Evolutionary conservation across 2,888 invertebrate species (phyloP).

Genomic region (Scaptodrosophila latifasciaeformis): DNA sequence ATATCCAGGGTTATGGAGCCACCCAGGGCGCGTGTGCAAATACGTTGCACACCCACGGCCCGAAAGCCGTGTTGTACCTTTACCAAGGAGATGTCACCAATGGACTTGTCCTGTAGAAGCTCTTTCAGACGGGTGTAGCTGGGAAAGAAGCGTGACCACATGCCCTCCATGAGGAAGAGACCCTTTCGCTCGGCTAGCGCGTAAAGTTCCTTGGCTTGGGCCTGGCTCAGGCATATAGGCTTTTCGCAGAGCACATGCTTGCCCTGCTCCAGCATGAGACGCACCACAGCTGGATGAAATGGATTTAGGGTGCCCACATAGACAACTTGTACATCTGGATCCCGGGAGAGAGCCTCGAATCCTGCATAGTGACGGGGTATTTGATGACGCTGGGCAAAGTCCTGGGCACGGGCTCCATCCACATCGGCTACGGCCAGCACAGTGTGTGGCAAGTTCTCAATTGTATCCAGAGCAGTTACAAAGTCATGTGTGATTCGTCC

Average conservation of each 20-base stretch:
- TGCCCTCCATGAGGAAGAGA: slow-evolving; percentile 89
- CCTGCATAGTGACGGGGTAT: slow-evolving; percentile 84
- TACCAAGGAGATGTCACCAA: slow-evolving; percentile 84
- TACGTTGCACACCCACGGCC: slow-evolving; percentile 38
- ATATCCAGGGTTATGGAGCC: slow-evolving; percentile 87
- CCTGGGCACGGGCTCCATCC: slow-evolving; percentile 81
- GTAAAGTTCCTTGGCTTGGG: slow-evolving; percentile 83
- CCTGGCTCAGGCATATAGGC: slow-evolving; percentile 86
- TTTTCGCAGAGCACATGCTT: slow-evolving; percentile 95
- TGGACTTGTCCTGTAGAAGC: slow-evolving; percentile 79
- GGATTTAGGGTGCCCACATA: slow-evolving; percentile 88
- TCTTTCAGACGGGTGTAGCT: slow-evolving; percentile 82
- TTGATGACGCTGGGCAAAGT: slow-evolving; percentile 84
- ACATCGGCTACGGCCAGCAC: slow-evolving; percentile 87
- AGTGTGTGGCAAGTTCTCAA: slow-evolving; percentile 77
- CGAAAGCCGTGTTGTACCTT: slow-evolving; percentile 50
- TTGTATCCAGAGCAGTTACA: slow-evolving; percentile 80
- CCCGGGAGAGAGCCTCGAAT: slow-evolving; percentile 84
- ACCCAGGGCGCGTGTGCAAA: slow-evolving; percentile 80
- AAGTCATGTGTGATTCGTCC: slow-evolving; percentile 93
- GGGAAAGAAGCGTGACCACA: slow-evolving; percentile 92
- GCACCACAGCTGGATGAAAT: slow-evolving; percentile 82
- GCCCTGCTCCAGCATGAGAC: slow-evolving; percentile 84
- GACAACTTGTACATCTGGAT: slow-evolving; percentile 86
- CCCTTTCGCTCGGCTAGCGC: slow-evolving; percentile 82